Evolutionary conservation across 1,140 invertebrate species (phyloP), one percentile per base, ranked within the genome.

Genomic region (Hydropsyche tenuis): DNA sequence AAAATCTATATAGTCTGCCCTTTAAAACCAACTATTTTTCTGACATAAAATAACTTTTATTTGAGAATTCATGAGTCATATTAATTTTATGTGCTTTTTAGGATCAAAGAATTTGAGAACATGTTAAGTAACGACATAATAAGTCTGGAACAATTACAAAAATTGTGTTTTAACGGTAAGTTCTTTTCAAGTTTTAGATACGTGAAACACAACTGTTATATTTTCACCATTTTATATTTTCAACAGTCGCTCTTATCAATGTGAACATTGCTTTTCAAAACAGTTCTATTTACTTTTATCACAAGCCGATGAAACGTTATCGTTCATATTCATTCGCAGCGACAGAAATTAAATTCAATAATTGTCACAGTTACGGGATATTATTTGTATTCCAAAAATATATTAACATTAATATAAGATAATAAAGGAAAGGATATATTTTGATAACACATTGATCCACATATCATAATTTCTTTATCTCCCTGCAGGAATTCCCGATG

Each of bases 401-500:
- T 66, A 64, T 68, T 42, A 11, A 62, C 16, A 45, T 53, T 60
- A 27, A 69, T 66, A 56, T 53, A 48, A 63, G 27, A 64, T 18
- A 11, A 46, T 62, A 25, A 18, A 69, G 7, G 7, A 6, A 37
- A 7, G 1, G 18, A n/a, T 68, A 46, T 22, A 11, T 12, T 18
- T 68, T 18, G 3, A 46, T 18, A 68, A 45, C 2, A 14, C 22
- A 68, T 22, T 37, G 7, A 4, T 68, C 14, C 18, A 65, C 65
- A 72, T 74, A n/a, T 11, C 51, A 48, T 73, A 42, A 46, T 77
- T 73, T 72, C 79, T 69, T 72, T 43, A 48, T 75, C 63, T 83
- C 81, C 72, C n/a, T n/a, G n/a, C 78, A 94, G 93, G 93, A 63
- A 90, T 95, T 71, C 94, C 94, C 18, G 93, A 96, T 80, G 91